Evolutionary conservation across 2,113 vertebrate genomes (phyloP), one percentile per base, ranked within the genome.

Genomic region (Rhinichthys klamathensis): DNA sequence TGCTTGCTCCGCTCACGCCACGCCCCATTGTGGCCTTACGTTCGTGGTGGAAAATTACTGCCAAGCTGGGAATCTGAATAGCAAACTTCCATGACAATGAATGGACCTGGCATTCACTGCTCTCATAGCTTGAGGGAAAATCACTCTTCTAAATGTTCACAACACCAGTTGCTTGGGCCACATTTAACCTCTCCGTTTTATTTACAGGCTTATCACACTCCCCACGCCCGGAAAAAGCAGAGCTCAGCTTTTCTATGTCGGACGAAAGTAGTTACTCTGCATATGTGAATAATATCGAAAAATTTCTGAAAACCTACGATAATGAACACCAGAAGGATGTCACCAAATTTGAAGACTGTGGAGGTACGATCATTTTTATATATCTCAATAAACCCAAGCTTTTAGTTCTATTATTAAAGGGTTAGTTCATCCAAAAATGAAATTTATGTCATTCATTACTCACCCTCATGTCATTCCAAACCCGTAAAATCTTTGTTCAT

Each of bases 191-290:
- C 21, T 84, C 12, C 15, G 75, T 74, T 12, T 16, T 30, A 1
- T 70, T 86, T 81, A 30, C 90, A 96, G 95, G 95, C 75, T 90
- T 96, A 49, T 94, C 95, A 13, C 94, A 95, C 92, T 92, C 92
- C 61, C 95, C 95, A 1, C 91, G 84, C 75, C 92, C 93, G 0
- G 89, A 89, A 0, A 96, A 96, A 87, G 95, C 96, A 3, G 98
- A 99, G 91, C 95, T 99, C 78, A 3, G 91, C 79, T 99, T 94
- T 91, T 90, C 3, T 97, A 96, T 0, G 63, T 91, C 13, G 1
- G 13, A 51, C 1, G 0, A 51, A 51, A 1, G 1, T 16, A 51
- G 49, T 51, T 51, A 51, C 49, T 5, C 49, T 51, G 49, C 13
- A 51, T 97, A 96, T 0, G 65, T 92, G 16, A 6, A 11, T 0